Percentiles rank a stretch among this genome's conserved stretches.
phyloP scores from a whole-genome alignment of 2,888 invertebrate species.

The Erebia palarica region DNA sequence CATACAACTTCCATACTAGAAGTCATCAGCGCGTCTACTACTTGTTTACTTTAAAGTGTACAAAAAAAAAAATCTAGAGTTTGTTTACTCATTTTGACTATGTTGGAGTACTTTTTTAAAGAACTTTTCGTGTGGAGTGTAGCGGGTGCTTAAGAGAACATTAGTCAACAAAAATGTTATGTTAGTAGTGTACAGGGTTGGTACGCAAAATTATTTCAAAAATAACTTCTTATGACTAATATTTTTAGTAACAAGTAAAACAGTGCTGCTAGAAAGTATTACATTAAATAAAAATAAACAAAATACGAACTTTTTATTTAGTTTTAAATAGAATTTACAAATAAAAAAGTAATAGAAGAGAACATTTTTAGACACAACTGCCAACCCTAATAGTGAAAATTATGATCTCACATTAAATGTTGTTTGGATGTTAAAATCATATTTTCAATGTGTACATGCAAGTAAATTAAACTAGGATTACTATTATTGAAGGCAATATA shows the following conservation, averaged over 20 bases:
- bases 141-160: constrained; percentile 28
- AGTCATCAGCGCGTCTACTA: no score
- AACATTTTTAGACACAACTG: background rate
- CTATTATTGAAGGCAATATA: constrained; percentile 59
- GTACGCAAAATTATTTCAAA: background rate
- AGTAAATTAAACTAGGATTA: constrained; percentile 52
- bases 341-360: background rate
- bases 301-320: no score
- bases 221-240: background rate
- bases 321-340: background rate
- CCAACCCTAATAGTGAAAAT: constrained; percentile 44
- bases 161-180: constrained; percentile 43
- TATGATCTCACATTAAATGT: constrained; percentile 72
- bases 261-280: no score
- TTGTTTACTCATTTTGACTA: no score
- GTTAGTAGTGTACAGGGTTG: constrained; percentile 52
- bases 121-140: no score
- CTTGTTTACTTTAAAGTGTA: no score
- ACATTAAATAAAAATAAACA: no score
- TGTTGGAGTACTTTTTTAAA: no score
- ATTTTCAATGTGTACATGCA: constrained; percentile 43
- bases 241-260: background rate
- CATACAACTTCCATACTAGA: no score
- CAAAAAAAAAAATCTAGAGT: no score
- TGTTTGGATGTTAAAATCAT: constrained; percentile 48